phyloP scores from a whole-genome alignment of 2,113 vertebrate genomes.

The Hydrochoerus hydrochaeris region DNA sequence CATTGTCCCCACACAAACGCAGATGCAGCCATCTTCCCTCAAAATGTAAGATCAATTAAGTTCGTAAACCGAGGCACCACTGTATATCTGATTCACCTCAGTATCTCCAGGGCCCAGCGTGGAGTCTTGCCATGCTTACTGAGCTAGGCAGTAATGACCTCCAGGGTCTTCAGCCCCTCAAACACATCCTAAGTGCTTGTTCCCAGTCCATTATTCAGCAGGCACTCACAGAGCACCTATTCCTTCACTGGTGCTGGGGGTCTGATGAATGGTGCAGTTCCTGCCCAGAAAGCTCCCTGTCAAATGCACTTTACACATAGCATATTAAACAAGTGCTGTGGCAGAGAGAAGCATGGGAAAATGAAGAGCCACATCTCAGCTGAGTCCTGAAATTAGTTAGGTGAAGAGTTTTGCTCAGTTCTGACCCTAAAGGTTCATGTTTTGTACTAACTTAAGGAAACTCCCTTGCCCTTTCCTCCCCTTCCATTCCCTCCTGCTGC shows the following conservation, averaged over 20 bases:
- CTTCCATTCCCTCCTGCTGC: not conserved
- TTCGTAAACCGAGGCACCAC: not conserved
- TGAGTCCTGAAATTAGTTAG: not conserved
- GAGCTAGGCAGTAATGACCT: not conserved
- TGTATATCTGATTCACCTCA: not conserved
- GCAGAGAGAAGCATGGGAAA: not conserved
- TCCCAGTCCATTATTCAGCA: not conserved
- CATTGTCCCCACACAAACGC: not conserved
- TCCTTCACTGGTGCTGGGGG: not conserved
- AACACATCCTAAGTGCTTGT: not conserved
- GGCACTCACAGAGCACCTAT: not conserved
- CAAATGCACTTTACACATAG: not conserved
- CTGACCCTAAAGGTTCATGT: not conserved
- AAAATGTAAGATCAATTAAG: not conserved
- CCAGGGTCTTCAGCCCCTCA: not conserved
- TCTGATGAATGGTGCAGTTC: not conserved
- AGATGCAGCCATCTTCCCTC: not conserved
- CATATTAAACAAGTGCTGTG: not conserved
- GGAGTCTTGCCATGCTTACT: not conserved
- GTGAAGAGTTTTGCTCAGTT: constrained; percentile 23
- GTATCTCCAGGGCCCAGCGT: not conserved
- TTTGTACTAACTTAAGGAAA: not conserved
- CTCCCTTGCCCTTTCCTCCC: not conserved
- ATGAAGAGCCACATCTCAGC: constrained; percentile 3
- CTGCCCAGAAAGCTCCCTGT: not conserved